phyloP scores from a whole-genome alignment of 1,140 invertebrate genomes.

The Andricus grossulariae region DNA sequence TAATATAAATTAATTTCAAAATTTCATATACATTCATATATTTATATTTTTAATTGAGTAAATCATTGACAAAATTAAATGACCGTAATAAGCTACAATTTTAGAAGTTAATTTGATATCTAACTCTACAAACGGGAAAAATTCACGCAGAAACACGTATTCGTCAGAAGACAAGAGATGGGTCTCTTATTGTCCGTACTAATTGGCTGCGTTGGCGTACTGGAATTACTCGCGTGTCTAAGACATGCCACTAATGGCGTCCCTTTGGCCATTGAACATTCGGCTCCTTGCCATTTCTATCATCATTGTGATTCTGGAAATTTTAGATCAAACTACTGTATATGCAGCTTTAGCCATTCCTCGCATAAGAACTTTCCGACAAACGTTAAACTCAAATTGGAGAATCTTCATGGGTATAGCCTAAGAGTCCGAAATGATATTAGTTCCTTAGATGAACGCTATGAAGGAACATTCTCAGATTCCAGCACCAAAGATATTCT shows the following conservation, averaged over 20 bases:
- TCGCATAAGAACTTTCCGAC: constrained; percentile 53
- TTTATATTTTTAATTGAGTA: too few species aligned
- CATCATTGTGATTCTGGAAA: constrained; percentile 60
- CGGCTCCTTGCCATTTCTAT: constrained; percentile 67
- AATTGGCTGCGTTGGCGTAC: constrained; percentile 82
- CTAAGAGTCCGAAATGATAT: constrained; percentile 64
- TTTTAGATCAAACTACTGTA: constrained; percentile 64
- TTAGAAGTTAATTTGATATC: too few species aligned
- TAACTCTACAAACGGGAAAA: too few species aligned
- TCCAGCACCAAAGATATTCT: constrained; percentile 59
- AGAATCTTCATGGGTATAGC: constrained; percentile 72
- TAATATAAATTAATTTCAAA: too few species aligned
- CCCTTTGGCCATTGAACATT: constrained; percentile 53
- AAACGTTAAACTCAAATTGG: constrained; percentile 63
- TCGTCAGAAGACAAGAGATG: constrained; percentile 70
- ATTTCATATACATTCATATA: too few species aligned
- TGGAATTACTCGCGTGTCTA: constrained; percentile 81
- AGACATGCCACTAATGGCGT: constrained; percentile 76
- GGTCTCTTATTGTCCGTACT: constrained; percentile 83
- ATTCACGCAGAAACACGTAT: neutral
- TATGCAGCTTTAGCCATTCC: constrained; percentile 66
- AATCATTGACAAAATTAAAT: too few species aligned
- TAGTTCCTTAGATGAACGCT: constrained; percentile 58
- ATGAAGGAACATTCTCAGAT: constrained; percentile 60
- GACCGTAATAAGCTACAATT: too few species aligned